A percentile compares a stretch with the other conserved stretches of the same genome.
These are phyloP conservation scores for Chironomus tentans DNA, from an alignment of 2,888 invertebrate genomes.

Conservation along the genomic window DNA sequence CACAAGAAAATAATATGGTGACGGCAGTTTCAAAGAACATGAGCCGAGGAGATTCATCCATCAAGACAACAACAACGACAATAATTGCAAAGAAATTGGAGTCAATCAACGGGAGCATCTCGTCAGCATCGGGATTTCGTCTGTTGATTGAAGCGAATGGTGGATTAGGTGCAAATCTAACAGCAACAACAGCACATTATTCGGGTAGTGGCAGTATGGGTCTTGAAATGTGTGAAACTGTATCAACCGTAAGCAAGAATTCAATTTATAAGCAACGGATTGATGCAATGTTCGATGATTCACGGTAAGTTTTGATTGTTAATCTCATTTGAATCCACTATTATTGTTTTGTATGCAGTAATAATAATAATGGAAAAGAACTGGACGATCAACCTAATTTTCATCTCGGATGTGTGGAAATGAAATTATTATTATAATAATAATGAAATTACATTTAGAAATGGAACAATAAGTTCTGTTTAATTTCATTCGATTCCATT, in stretches of 20 bases:
- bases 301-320: conserved; percentile 41
- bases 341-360: not conserved
- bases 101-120: conserved; percentile 19
- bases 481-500: not conserved
- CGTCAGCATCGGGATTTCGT: conserved; percentile 17
- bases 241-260: conserved; percentile 44
- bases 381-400: not conserved
- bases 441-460: not conserved
- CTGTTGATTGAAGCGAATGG: conserved; percentile 18
- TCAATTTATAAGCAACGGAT: conserved; percentile 75
- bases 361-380: not conserved
- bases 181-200: not conserved
- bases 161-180: conserved; percentile 9
- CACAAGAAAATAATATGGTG: conserved; percentile 36
- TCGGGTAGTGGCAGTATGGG: conserved; percentile 32
- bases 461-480: not conserved
- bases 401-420: not conserved
- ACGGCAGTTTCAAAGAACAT: conserved; percentile 39
- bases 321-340: not conserved
- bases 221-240: conserved; percentile 40
- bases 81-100: conserved; percentile 5
- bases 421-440: not conserved
- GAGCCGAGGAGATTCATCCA: conserved; percentile 31
- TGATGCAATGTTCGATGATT: conserved; percentile 75
- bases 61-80: conserved; percentile 31